Evolutionary conservation across 2,113 vertebrate genomes (phyloP), one percentile per base, ranked within the genome.

Genomic region (Lophius piscatorius): DNA sequence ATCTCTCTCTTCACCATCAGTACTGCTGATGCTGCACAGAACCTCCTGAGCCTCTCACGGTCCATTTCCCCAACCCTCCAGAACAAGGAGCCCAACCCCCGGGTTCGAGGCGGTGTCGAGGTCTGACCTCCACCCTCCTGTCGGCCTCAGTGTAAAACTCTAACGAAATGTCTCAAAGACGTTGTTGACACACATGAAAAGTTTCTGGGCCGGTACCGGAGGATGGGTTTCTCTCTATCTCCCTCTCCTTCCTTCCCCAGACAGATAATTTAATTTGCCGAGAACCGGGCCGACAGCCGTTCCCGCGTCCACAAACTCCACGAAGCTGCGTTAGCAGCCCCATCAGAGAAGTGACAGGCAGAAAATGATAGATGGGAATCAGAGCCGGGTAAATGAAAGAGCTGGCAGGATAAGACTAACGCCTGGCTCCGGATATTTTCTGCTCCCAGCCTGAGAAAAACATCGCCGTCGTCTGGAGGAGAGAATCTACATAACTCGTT

Each of bases 231-330:
- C 13, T 38, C 66, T 73, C 42, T 38, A 39, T 29, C 41, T 5
- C 31, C 26, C 55, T 46, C 60, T 57, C 5, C 69, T 39, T 39
- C 22, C 49, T 58, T 38, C 20, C 29, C 51, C n/a, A 66, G 61
- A 78, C 74, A 67, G 64, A 52, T 86, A 82, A 89, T 90, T 84
- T 62, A 81, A 74, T 83, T 79, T 84, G 64, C 75, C 63, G 58
- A 54, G 58, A 73, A 47, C 52, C 59, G 64, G 68, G 42, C 48
- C 47, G 48, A 56, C 62, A 17, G 0, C 56, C 38, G 67, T 76
- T 83, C 70, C 61, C 84, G 74, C 79, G 78, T 85, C 80, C 83
- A 86, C 81, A 89, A 47, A 84, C 88, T 84, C 81, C 76, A 89
- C 87, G 86, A 78, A 75, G 73, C 68, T 57, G 80, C 78, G 87